Evolutionary conservation across 2,888 invertebrate species (phyloP), one percentile per base, ranked within the genome.

Genomic region (Teleiodes luculella): DNA sequence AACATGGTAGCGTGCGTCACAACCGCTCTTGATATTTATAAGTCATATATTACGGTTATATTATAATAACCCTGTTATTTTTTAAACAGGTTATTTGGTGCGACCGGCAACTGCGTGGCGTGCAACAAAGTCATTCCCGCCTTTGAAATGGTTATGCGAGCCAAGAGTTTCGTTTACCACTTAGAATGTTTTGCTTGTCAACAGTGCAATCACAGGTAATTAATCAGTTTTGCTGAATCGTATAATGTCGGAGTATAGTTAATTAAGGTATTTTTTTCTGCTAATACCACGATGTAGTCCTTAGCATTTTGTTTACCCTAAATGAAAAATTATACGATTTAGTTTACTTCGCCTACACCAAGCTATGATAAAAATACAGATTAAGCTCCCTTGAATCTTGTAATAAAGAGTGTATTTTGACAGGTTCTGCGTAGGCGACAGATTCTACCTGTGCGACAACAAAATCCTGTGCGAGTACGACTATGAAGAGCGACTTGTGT

Each of bases 111-210:
- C 84, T 97, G 97, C 83, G 95, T 96, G 66, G 97, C 96, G 55
- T 97, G 97, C 90, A 94, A 94, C 86, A 97, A 97, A 92, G 94
- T 95, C 78, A 97, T 97, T 83, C 97, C 97, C 59, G 96, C 97
- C 63, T 97, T 97, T 87, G 97, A 97, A 90, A 96, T 97, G 96
- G 97, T 97, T 71, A 97, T 97, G 97, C 92, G 96, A 81, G 97
- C 96, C 64, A 94, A 95, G 85, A 94, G 94, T 76, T 96, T 97
- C 85, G 97, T 97, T 62, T 97, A 97, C 90, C 97, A 97, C 88
- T 92, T 97, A 85, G 97, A 97, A 84, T 97, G 97, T 83, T 97
- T 97, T 83, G 96, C 97, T 68, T 97, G 97, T 91, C 97, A 97
- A 85, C 96, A 97, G 81, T 97, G 97, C 87, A 96, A 95, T 91